phyloP scores from a whole-genome alignment of 2,797 vertebrate species.

The Alfaro cultratus region DNA sequence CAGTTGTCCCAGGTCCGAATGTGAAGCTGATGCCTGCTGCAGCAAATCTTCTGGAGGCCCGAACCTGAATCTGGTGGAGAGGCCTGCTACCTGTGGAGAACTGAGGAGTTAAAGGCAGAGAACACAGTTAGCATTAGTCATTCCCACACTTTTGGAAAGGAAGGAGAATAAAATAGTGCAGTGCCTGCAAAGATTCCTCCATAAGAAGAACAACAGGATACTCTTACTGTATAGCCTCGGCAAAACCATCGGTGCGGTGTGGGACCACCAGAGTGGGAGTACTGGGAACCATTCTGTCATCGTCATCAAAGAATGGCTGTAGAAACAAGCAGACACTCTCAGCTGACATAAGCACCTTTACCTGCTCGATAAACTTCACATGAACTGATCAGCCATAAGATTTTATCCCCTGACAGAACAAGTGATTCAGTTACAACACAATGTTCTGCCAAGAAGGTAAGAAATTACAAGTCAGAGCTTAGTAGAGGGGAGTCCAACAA shows the following conservation, averaged over 20 bases:
- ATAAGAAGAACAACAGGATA: background rate
- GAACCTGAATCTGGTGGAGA: constrained; percentile 94
- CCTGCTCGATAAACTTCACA: background rate
- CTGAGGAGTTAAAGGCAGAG: constrained; percentile 68
- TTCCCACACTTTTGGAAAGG: background rate
- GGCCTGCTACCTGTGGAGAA: constrained; percentile 95
- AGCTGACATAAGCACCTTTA: background rate
- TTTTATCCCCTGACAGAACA: background rate
- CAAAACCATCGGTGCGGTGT: constrained; percentile 97
- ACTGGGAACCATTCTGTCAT: constrained; percentile 97
- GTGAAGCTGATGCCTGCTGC: constrained; percentile 90
- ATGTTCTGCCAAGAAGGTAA: background rate
- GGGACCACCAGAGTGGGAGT: constrained; percentile 96
- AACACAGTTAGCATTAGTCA: background rate
- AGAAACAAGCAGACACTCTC: constrained; percentile 54
- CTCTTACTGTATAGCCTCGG: constrained; percentile 98
- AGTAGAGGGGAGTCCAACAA: background rate
- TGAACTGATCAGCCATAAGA: background rate
- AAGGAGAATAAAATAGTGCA: background rate
- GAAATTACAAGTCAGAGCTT: background rate
- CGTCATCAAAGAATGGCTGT: constrained; percentile 98
- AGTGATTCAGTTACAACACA: background rate
- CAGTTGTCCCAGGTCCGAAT: constrained; percentile 95
- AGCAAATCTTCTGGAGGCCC: constrained; percentile 95
- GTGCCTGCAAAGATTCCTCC: background rate